phyloP scores from a whole-genome alignment of 2,797 vertebrate species.

The Xyrichtys novacula region DNA sequence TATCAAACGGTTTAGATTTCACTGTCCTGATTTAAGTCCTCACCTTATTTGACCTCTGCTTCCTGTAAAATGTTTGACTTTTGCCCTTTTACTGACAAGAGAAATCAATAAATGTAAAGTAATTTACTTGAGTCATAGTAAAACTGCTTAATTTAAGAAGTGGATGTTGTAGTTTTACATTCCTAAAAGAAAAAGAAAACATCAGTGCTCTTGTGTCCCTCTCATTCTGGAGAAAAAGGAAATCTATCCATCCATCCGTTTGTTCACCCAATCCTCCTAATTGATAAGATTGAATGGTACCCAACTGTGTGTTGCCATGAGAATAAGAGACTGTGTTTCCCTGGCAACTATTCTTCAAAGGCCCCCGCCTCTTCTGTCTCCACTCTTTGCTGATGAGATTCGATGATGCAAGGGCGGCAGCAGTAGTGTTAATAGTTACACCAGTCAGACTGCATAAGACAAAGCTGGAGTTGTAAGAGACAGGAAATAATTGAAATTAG shows the following conservation, averaged over 20 bases:
- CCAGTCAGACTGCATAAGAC: conserved; percentile 43
- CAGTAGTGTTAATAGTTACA: conserved; percentile 74
- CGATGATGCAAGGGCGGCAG: conserved; percentile 75
- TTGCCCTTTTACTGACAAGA: conserved; percentile 33
- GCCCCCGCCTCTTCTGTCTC: conserved; percentile 51
- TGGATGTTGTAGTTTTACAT: conserved; percentile 25
- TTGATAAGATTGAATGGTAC: conserved; percentile 50
- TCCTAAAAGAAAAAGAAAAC: conserved; percentile 15
- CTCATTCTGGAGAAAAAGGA: conserved; percentile 44
- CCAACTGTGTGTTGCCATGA: conserved; percentile 58
- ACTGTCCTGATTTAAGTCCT: conserved; percentile 6
- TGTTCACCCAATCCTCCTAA: conserved; percentile 28
- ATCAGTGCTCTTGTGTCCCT: conserved; percentile 19
- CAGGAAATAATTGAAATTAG: conserved; percentile 14
- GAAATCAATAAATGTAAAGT: conserved; percentile 39
- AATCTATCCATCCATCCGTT: conserved; percentile 18
- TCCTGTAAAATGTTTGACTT: conserved; percentile 35
- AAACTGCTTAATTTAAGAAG: too few species aligned
- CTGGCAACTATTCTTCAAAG: conserved; percentile 76
- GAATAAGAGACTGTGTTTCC: conserved; percentile 75
- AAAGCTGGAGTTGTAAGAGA: conserved; percentile 5
- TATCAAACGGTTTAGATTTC: background rate
- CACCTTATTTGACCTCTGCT: conserved; percentile 27
- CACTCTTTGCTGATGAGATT: conserved; percentile 62
- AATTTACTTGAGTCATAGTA: conserved; percentile 28